A percentile compares a stretch with the other conserved stretches of the same genome.
These are phyloP conservation scores for Tenthredo mesomela DNA, from an alignment of 2,888 invertebrate species.

Conservation along the genomic window DNA sequence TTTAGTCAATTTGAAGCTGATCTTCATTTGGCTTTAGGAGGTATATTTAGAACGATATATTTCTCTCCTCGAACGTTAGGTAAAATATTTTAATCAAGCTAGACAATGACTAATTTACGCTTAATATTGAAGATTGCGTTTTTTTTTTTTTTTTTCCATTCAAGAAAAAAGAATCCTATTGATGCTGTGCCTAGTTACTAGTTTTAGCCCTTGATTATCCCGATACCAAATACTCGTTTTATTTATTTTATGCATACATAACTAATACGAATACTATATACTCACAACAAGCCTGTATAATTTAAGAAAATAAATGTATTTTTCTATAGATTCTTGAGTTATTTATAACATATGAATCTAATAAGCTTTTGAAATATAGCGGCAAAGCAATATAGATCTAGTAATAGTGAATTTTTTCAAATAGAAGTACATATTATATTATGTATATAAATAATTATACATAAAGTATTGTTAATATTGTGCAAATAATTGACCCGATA, in stretches of 20 bases:
- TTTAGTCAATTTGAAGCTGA: not conserved
- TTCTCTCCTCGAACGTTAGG: not conserved
- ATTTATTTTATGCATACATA: constrained; percentile 44
- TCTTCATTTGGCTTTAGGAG: not conserved
- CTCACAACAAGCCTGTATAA: constrained; percentile 42
- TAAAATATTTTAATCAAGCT: constrained; percentile 1
- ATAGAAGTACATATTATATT: not conserved
- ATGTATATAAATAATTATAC: not conserved
- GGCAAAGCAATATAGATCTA: not conserved
- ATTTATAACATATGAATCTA: not conserved
- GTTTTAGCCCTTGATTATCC: constrained; percentile 29
- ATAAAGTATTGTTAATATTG: not conserved
- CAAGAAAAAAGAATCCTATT: constrained; percentile 22
- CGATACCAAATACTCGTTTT: constrained; percentile 60
- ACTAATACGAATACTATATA: constrained; percentile 10
- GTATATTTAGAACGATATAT: not conserved
- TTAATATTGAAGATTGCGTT: constrained; percentile 1
- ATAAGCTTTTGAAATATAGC: not conserved
- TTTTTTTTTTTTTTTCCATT: not conserved
- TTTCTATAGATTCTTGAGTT: constrained; percentile 9
- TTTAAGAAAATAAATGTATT: constrained; percentile 48
- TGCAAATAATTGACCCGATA: not conserved
- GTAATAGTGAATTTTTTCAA: not conserved
- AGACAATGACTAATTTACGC: not conserved
- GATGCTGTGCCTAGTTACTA: constrained; percentile 24